phyloP scores from a whole-genome alignment of 2,113 vertebrate species.

The Nanger granti region DNA sequence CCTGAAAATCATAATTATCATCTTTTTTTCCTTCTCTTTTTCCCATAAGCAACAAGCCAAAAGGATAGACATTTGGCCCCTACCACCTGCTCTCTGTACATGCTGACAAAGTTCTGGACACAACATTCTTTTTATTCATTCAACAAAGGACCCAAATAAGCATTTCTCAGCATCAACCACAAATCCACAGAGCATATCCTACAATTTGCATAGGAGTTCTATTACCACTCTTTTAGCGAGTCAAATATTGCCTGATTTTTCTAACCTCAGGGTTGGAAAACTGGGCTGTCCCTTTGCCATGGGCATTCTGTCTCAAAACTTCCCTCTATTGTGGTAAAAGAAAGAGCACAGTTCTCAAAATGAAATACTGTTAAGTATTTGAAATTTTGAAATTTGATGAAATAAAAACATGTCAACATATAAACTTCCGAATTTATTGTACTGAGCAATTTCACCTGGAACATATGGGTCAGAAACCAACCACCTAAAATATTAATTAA shows the following conservation, averaged over 20 bases:
- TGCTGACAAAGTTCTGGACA: not conserved
- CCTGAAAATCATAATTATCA: not conserved
- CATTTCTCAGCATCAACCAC: constrained; percentile 6
- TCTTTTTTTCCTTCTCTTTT: not conserved
- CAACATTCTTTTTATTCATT: constrained; percentile 30
- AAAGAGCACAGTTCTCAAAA: constrained; percentile 6
- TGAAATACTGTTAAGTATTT: not conserved
- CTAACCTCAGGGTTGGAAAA: constrained; percentile 56
- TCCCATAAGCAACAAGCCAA: constrained; percentile 2
- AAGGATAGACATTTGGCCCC: not conserved
- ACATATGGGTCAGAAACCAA: not conserved
- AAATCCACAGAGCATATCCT: not conserved
- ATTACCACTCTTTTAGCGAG: not conserved
- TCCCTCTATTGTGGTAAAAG: constrained; percentile 12
- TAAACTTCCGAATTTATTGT: not conserved
- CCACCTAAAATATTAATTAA: not conserved
- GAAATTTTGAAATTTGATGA: not conserved
- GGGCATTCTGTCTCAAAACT: constrained; percentile 7
- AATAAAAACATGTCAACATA: not conserved
- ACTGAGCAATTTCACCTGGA: not conserved
- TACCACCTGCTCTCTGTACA: not conserved
- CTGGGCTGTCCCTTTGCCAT: not conserved
- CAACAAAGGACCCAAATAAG: not conserved
- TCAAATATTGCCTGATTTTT: constrained; percentile 3
- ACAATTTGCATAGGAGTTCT: not conserved